phyloP scores from a whole-genome alignment of 64 coral and sea anemone genomes.

The Platygyra sinensis region DNA sequence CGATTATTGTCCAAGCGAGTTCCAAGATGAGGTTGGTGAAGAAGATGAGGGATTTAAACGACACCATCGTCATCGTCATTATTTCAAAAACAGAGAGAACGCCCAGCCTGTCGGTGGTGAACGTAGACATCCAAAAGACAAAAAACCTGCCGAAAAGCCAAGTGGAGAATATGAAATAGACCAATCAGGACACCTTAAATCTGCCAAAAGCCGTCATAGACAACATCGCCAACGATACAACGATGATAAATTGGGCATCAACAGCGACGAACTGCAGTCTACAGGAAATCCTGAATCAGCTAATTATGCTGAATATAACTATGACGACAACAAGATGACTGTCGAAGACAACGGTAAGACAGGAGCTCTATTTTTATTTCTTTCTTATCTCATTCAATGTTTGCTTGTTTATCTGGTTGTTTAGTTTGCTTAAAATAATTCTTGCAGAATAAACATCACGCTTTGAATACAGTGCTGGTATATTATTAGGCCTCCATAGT shows the following conservation, averaged over 20 bases:
- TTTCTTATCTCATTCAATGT: no score
- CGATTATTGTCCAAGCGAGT: slow-evolving; percentile 61
- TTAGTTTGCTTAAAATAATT: no score
- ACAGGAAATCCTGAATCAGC: slow-evolving; percentile 20
- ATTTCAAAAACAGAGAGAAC: not conserved
- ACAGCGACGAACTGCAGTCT: not conserved
- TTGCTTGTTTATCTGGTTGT: no score
- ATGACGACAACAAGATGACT: slow-evolving; percentile 50
- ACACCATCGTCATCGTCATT: slow-evolving; percentile 31
- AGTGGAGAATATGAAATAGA: not conserved
- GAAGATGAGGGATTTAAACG: slow-evolving; percentile 38
- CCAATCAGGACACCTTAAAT: not conserved
- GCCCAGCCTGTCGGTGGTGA: slow-evolving; percentile 20
- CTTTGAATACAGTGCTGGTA: no score
- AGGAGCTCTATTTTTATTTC: not conserved
- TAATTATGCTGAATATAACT: slow-evolving; percentile 78
- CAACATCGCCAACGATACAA: not conserved
- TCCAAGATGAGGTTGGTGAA: slow-evolving; percentile 27
- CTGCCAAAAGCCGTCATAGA: not conserved
- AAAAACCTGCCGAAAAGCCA: not conserved
- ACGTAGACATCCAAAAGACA: not conserved
- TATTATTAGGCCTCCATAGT: no score
- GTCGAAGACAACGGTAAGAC: slow-evolving; percentile 32
- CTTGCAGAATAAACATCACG: no score
- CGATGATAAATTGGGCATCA: slow-evolving; percentile 1